Percentiles rank a stretch among this genome's conserved stretches.
Conservation (phyloP, 2,113 vertebrate genomes). For the Apodemus sylvaticus region DNA sequence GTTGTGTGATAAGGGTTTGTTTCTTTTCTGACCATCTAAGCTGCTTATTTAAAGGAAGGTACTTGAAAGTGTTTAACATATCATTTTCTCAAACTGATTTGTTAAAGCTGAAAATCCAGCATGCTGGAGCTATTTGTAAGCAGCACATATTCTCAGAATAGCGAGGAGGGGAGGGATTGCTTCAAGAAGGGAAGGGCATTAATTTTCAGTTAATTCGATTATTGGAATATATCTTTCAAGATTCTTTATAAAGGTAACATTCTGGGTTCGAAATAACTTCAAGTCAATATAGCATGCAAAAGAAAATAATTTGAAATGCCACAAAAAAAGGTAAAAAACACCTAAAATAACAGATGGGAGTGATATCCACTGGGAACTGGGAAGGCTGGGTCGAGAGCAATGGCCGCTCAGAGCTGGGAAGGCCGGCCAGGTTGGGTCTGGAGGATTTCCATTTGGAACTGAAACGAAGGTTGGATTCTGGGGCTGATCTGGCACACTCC, state of each 20-base stretch:
- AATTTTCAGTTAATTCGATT: background rate
- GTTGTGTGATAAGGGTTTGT: accelerated
- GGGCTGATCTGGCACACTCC: background rate
- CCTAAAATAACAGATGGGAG: background rate
- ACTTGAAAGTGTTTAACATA: accelerated
- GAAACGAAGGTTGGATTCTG: background rate
- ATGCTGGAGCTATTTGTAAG: background rate
- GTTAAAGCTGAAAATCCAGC: background rate
- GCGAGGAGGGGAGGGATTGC: background rate
- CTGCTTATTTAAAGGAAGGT: background rate
- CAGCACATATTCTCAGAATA: background rate
- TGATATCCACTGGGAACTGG: background rate
- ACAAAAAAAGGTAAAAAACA: background rate
- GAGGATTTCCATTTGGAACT: no score
- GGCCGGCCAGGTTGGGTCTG: no score
- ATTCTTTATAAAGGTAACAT: background rate
- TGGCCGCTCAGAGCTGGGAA: no score
- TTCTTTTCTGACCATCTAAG: background rate
- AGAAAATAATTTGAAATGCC: constrained; percentile 7
- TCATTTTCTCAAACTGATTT: background rate
- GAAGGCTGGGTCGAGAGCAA: background rate
- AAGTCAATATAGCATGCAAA: background rate
- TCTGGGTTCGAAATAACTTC: background rate
- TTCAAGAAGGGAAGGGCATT: background rate
- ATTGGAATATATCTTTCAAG: background rate